Percentiles rank a stretch among this genome's conserved stretches.
Conservation (phyloP, 1,140 invertebrate species). For the Antheraea pernyi region DNA sequence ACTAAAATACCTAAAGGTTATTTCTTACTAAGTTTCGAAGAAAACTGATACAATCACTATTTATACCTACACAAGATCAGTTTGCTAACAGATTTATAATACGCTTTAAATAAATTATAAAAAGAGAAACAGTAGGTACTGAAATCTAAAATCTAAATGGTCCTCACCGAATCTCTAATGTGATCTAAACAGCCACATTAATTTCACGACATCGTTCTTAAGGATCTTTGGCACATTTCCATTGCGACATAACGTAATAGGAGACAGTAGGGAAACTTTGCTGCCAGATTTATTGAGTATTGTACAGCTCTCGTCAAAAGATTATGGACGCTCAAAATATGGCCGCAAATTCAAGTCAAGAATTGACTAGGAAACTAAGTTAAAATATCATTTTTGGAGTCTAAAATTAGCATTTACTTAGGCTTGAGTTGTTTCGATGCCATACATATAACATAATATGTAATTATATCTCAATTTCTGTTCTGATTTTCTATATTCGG, state of each 20-base stretch:
- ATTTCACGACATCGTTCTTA: conserved; percentile 24
- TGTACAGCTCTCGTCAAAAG: too few species aligned
- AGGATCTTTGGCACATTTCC: conserved; percentile 45
- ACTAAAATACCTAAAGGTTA: too few species aligned
- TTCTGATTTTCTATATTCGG: too few species aligned
- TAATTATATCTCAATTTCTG: too few species aligned
- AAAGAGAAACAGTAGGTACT: conserved; percentile 1
- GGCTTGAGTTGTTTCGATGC: too few species aligned
- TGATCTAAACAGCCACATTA: conserved; percentile 38
- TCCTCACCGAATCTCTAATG: conserved; percentile 14
- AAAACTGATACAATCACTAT: background rate
- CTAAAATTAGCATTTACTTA: too few species aligned
- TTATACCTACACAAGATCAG: background rate
- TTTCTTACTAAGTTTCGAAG: background rate
- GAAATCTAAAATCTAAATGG: conserved; percentile 22
- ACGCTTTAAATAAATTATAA: background rate
- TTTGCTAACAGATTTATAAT: conserved; percentile 6
- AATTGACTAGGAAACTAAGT: too few species aligned
- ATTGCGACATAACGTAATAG: background rate
- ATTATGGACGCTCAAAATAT: too few species aligned
- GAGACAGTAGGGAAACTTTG: background rate
- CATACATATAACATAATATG: too few species aligned
- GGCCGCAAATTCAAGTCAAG: too few species aligned
- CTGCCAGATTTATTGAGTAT: too few species aligned
- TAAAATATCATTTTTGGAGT: too few species aligned